Base-by-base conservation (phyloP, 1,140 invertebrate species). In the Orius insidiosus region DNA sequence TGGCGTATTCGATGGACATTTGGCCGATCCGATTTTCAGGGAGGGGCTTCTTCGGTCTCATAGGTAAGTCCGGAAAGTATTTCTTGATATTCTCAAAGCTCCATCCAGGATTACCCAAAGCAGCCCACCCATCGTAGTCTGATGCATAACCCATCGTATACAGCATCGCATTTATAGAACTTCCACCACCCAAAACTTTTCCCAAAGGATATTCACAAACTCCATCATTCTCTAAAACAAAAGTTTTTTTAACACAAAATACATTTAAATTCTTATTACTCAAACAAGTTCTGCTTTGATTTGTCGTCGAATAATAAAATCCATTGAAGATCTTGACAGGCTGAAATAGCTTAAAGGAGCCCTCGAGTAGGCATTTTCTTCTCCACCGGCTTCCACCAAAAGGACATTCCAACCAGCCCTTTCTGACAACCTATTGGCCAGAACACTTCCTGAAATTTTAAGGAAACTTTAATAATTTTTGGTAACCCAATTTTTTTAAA, bases 21-120 rank as follows among this genome's bases (percentile, higher is more conserved):
- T 24, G 24, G 7, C 85, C 0, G 82, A 85, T 58, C 87, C 88
- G 41, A 79, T 78, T n/a, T 24, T 3, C 24, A 24, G 24, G 24
- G 7, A 24, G 24, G 24, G 24, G 24, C 75, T 76, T 24, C 24
- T 24, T 24, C 24, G 24, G 24, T 7, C 24, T 24, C 24, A 4
- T 3, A 24, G 24, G 24, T 7, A 24, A 24, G 7, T 24, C 24
- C 3, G 24, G 24, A 24, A 85, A 89, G 55, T 86, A 88, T 0
- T 78, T 78, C 5, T 86, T 55, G 0, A 87, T 72, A 9, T 84
- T 73, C 14, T 79, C 66, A 64, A 76, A 92, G 7, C 75, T 19
- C 66, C 72, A 75, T 34, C 78, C 78, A 6, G 62, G 59, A 52
- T 74, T 74, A 0, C 80, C 80, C 5, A 71, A 66, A 3, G 63